Base-by-base conservation (phyloP, 2,888 invertebrate species). In the Tridacna crocea region DNA sequence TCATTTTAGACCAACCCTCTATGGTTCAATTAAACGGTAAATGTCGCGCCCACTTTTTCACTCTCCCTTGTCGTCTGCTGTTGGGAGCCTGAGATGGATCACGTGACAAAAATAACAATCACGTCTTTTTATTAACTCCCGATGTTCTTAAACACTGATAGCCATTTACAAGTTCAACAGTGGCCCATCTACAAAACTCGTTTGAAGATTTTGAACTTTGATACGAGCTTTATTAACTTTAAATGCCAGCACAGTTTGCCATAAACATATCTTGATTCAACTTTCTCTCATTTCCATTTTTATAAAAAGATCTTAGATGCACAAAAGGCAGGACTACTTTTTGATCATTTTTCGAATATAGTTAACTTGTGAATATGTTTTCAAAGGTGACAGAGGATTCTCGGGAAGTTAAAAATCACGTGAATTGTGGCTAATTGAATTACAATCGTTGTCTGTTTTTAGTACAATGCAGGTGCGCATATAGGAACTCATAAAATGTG, bases 1-100 rank as follows among this genome's bases (percentile, higher is more conserved):
- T 89, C 88, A 82, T 63, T 22, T 75, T 79, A 77, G 88, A 72
- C 83, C 85, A 58, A 81, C 87, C 89, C 84, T 63, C 84, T 77
- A 66, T 63, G 48, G 48, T 74, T 66, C 63, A 72, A 68, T 65
- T 61, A 65, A 73, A 63, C 60, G 60, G 19, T 66, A n/a, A 68
- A 47, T 22, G 85, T 76, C 80, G 75, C 80, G 85, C 82, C 85
- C 80, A 83, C 85, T 83, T 80, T 75, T 51, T 60, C 47, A n/a
- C 22, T 73, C 48, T 51, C 68, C 19, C 36, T 19, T 46, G 75
- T 75, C 48, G 65, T 63, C 75, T 63, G 63, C 75, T 46, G 58
- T 22, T 47, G 70, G 48, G 48, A 61, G 61, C 26, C 61, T 61
- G n/a, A 61, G 61, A 24, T 24, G 61, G 26, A 61, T 61, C 61